Percentiles rank a stretch among this genome's conserved stretches.
These are phyloP conservation scores for Lutjanus argentimaculatus DNA, from an alignment of 2,797 vertebrate genomes.

Conservation along the genomic window DNA sequence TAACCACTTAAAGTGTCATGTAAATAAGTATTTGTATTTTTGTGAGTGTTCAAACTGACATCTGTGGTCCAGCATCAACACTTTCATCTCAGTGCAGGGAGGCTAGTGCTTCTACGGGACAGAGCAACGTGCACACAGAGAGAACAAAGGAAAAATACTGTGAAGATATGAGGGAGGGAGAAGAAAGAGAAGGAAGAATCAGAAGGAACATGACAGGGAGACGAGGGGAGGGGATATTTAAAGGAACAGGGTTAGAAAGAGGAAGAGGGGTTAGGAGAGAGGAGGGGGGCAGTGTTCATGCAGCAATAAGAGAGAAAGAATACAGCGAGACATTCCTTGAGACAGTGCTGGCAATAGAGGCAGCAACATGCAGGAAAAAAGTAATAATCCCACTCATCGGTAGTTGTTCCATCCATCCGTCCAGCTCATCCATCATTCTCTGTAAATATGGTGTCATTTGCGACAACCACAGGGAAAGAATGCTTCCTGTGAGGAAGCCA, in stretches of 20 bases:
- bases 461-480: slow-evolving; percentile 72
- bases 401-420: slow-evolving; percentile 38
- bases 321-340: not conserved
- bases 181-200: not conserved
- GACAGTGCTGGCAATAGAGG: slow-evolving; percentile 70
- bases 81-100: slow-evolving; percentile 65
- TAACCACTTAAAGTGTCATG: slow-evolving; percentile 82
- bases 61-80: slow-evolving; percentile 55
- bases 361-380: slow-evolving; percentile 64
- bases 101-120: slow-evolving; percentile 64
- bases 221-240: not conserved
- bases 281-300: slow-evolving; percentile 16
- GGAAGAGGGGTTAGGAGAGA: slow-evolving; percentile 10
- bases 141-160: slow-evolving; percentile 40
- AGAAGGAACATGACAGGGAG: slow-evolving; percentile 6
- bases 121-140: slow-evolving; percentile 54
- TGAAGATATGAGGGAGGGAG: slow-evolving; percentile 24
- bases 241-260: slow-evolving; percentile 11
- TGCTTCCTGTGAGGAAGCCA: slow-evolving; percentile 79
- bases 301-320: slow-evolving; percentile 62
- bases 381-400: slow-evolving; percentile 58
- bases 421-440: slow-evolving; percentile 34
- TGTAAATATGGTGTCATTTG: slow-evolving; percentile 77
- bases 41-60: slow-evolving; percentile 64
- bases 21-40: slow-evolving; percentile 73